Percentiles rank a stretch among this genome's conserved stretches.
These are phyloP conservation scores for Brenthis ino DNA, from an alignment of 2,888 invertebrate genomes.

Conservation along the genomic window DNA sequence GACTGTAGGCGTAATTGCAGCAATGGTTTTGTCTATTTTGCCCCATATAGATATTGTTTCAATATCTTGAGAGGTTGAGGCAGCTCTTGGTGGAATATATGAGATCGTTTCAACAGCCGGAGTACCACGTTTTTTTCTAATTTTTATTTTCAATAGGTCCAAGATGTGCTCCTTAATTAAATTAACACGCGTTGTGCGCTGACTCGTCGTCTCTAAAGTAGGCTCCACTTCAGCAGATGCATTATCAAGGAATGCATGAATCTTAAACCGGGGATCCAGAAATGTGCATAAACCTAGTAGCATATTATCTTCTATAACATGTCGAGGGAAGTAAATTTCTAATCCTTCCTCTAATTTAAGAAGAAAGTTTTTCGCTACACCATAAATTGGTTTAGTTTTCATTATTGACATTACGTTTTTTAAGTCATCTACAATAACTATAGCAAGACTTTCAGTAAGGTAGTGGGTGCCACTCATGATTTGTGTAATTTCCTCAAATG, in stretches of 20 bases:
- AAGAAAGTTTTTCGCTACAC: background rate
- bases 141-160: background rate
- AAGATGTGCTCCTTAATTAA: background rate
- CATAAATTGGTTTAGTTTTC: slow-evolving; percentile 20
- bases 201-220: too few relatives aligned
- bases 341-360: slow-evolving; percentile 18
- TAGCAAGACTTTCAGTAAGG: slow-evolving; percentile 27
- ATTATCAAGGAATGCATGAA: too few relatives aligned
- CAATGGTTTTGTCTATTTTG: slow-evolving; percentile 33
- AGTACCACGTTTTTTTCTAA: too few relatives aligned
- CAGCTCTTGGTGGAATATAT: background rate
- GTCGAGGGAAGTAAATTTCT: slow-evolving; percentile 16
- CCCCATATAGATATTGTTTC: slow-evolving; percentile 31
- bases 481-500: slow-evolving; percentile 35
- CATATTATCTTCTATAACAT: too few relatives aligned
- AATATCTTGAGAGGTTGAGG: background rate
- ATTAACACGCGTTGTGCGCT: background rate
- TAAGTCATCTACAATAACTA: slow-evolving; percentile 34
- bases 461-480: slow-evolving; percentile 29
- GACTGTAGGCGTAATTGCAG: slow-evolving; percentile 20
- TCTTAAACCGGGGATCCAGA: slow-evolving; percentile 20
- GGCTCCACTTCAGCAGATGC: too few relatives aligned
- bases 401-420: slow-evolving; percentile 31
- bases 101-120: too few relatives aligned
- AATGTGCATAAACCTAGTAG: slow-evolving; percentile 10